Base-by-base conservation (phyloP, 1,140 invertebrate genomes). In the Drosophila subpulchrella region DNA sequence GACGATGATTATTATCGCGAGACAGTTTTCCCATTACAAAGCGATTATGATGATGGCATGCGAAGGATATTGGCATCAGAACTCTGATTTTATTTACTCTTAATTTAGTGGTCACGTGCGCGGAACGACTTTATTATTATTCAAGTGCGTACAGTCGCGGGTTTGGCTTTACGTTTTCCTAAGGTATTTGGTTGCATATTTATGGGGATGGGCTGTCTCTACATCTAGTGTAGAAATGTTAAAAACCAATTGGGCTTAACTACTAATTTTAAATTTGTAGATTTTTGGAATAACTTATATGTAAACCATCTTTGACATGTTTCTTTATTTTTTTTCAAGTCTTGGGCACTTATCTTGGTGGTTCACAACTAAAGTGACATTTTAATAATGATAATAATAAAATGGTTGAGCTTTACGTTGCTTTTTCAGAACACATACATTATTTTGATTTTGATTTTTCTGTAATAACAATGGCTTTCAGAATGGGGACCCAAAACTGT, bases 21-120 rank as follows among this genome's bases (percentile, higher is more conserved):
- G 36, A 46, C 38, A 34, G 54, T 53, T 73, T 68, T 73, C 44
- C 67, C 62, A 75, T 78, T 71, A 61, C 62, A 51, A 34, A 50
- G 34, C 58, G 72, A 75, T 75, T 63, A 75, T 41, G 15, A 13
- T 39, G 44, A 15, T 65, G 71, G 60, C 46, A 75, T 58, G 13
- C 75, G 36, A 75, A 58, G 60, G 61, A 30, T 44, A 13, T 44
- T 17, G 24, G 38, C 15, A 6, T 20, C 27, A 10, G 51, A n/a
- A 10, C 34, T 30, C 27, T 11, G 51, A 27, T 57, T 75, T 56
- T 76, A 58, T 65, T 75, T 74, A 65, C 57, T 60, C 24, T 62
- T 75, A 56, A 66, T 75, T 66, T 75, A 30, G 24, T 44, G 15
- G 68, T 13, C 54, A 72, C 68, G 68, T 72, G 68, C 66, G 12